Conservation (phyloP, 2,797 vertebrate genomes). For the Lepilemur ruficaudatus region DNA sequence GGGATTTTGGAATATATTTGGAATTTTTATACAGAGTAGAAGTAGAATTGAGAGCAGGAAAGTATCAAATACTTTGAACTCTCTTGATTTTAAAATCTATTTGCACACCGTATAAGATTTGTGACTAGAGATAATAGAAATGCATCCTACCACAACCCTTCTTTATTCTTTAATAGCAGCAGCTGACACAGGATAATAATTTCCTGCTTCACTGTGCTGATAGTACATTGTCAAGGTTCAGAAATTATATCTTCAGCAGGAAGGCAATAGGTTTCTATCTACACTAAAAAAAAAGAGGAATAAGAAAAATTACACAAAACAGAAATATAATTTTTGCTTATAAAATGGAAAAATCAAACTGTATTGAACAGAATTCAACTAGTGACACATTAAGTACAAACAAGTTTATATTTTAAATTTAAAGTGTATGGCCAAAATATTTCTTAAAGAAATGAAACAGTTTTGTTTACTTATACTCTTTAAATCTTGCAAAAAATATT, state of each 20-base stretch:
- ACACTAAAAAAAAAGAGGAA: not conserved
- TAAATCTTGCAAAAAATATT: slow-evolving; percentile 9
- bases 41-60: not conserved
- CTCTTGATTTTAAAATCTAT: slow-evolving; percentile 45
- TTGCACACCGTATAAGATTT: slow-evolving; percentile 39
- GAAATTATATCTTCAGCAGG: slow-evolving; percentile 67
- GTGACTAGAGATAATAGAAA: slow-evolving; percentile 43
- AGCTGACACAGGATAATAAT: slow-evolving; percentile 66
- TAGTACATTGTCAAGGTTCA: slow-evolving; percentile 50
- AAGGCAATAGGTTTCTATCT: slow-evolving; percentile 51
- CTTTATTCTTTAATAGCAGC: slow-evolving; percentile 52
- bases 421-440: not conserved
- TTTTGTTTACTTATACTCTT: not conserved
- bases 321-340: not conserved
- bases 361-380: slow-evolving; percentile 3
- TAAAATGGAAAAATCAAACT: slow-evolving; percentile 1
- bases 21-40: not conserved
- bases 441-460: not conserved
- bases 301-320: slow-evolving; percentile 42
- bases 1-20: not conserved
- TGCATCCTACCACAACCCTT: slow-evolving; percentile 14
- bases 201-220: slow-evolving; percentile 69
- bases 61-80: slow-evolving; percentile 36
- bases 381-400: not conserved
- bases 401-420: slow-evolving; percentile 56